Base-by-base conservation (phyloP, 2,888 invertebrate genomes). In the Xestoiulus laeticollis region DNA sequence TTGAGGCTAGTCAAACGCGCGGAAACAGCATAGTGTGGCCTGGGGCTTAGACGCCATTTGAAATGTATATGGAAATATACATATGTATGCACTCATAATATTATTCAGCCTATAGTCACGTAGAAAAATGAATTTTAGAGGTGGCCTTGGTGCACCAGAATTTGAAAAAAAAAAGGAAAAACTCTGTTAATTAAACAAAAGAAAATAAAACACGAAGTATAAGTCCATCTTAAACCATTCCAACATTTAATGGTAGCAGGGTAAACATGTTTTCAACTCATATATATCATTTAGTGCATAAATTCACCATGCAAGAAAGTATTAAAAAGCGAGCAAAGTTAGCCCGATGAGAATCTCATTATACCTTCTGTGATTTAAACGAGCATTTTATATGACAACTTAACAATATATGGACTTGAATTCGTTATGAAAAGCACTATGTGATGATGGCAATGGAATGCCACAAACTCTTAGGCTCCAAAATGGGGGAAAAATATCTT, bases 341-440 rank as follows among this genome's bases (percentile, higher is more conserved):
- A 68, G 26, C n/a, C 68, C 68, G 68, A 68, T 68, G 68, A 68
- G 68, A 68, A 68, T 68, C 68, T 68, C 68, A 68, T 68, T 68
- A 68, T 14, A 14, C 26, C 26, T 10, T 68, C 22, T 68, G 26
- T 68, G n/a, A 68, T 68, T 68, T n/a, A 68, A 68, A 68, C 5
- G 68, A 68, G 68, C 26, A 22, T 68, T 68, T 68, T 68, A 68
- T 22, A 22, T 68, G 68, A 68, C 68, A 68, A 68, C 68, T 68
- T n/a, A n/a, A 68, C 68, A 12, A 68, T 68, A 26, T 26, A 68
- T 68, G 68, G 68, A 68, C 26, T 68, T 68, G 68, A 68, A 68
- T 68, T 68, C 68, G 68, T 26, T n/a, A 68, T 8, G 68, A 68
- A 68, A 68, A 5, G 68, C 26, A 26, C 68, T 26, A 68, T 68